These are phyloP conservation scores for Pristis pectinata DNA, from an alignment of 2,797 vertebrate genomes.

Conservation along the genomic window DNA sequence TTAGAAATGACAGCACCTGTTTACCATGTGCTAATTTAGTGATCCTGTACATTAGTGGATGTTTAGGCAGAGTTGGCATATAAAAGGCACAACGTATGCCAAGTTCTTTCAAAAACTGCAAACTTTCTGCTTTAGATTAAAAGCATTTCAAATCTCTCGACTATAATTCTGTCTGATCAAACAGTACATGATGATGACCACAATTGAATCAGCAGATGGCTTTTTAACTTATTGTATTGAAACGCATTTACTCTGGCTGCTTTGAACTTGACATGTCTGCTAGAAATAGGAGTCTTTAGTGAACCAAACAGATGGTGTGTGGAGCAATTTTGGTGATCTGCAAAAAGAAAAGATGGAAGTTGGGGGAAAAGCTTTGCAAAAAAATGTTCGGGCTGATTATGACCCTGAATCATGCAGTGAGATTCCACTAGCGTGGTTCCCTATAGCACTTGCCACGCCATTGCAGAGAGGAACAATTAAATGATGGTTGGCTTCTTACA, in stretches of 20 bases:
- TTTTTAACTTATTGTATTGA: background rate
- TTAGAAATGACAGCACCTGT: conserved; percentile 48
- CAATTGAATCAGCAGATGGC: background rate
- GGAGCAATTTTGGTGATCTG: too few species aligned
- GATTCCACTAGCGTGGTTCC: too few species aligned
- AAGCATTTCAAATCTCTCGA: background rate
- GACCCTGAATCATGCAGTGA: too few species aligned
- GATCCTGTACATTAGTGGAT: conserved; percentile 44
- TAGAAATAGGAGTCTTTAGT: too few species aligned
- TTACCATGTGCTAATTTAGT: conserved; percentile 47
- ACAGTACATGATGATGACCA: background rate
- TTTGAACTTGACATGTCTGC: background rate
- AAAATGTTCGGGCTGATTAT: too few species aligned
- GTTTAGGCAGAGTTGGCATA: conserved; percentile 45
- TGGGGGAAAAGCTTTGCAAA: too few species aligned
- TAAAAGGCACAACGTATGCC: conserved; percentile 41
- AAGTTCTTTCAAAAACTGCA: conserved; percentile 52
- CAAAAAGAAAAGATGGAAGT: too few species aligned
- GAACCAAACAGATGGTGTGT: too few species aligned
- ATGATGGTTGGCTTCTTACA: too few species aligned
- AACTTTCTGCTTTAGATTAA: background rate
- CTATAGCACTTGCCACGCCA: too few species aligned
- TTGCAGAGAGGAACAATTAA: too few species aligned
- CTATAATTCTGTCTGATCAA: background rate
- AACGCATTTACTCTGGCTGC: background rate